Conservation (phyloP, 2,797 vertebrate species). For the Salarias fasciatus region DNA sequence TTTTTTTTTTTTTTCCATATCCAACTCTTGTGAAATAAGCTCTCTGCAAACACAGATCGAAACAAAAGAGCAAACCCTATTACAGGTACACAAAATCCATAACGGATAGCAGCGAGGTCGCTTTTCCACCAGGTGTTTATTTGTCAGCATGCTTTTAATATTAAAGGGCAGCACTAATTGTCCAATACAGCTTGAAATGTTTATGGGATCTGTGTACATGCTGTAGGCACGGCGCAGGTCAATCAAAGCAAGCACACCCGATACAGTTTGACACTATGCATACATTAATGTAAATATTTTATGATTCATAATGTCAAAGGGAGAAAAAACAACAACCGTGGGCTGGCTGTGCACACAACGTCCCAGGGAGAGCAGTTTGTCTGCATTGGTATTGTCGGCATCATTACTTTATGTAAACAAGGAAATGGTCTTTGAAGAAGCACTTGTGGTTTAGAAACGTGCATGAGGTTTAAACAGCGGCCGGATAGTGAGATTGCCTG, state of each 20-base stretch:
- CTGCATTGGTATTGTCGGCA: not conserved
- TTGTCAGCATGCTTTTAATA: not conserved
- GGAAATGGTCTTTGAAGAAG: not conserved
- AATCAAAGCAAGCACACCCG: slow-evolving; percentile 14
- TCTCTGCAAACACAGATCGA: too few species aligned
- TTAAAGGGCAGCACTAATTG: not conserved
- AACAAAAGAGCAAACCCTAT: not conserved
- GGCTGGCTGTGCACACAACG: slow-evolving; percentile 1
- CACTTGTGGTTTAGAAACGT: not conserved
- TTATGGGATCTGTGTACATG: slow-evolving; percentile 12
- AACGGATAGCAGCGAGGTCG: too few species aligned
- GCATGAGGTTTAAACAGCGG: not conserved
- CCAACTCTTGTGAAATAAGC: too few species aligned
- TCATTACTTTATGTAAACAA: not conserved
- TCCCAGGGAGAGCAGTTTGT: not conserved
- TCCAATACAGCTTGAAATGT: not conserved
- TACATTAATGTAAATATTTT: slow-evolving; percentile 20
- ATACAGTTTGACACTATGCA: slow-evolving; percentile 36
- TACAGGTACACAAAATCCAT: not conserved
- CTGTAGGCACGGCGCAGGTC: not conserved
- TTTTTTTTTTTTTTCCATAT: too few species aligned
- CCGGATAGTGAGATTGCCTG: slow-evolving; percentile 21
- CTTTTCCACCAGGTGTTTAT: not conserved
- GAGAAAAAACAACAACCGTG: not conserved
- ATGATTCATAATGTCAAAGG: slow-evolving; percentile 41